phyloP scores from a whole-genome alignment of 2,113 vertebrate species.

The Syngnathus scovelli region DNA sequence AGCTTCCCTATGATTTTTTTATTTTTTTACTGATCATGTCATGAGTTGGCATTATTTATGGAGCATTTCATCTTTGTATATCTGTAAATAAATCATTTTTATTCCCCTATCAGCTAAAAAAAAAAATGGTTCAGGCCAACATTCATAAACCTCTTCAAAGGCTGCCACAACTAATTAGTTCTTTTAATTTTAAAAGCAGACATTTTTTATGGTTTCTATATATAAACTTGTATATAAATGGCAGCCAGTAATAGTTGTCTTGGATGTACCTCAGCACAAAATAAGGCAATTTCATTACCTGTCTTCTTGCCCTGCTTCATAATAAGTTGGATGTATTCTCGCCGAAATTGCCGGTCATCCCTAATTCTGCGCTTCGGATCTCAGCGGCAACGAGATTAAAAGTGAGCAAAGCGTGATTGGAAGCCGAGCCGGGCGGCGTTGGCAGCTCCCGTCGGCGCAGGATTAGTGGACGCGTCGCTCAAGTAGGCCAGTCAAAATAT shows the following conservation, averaged over 20 bases:
- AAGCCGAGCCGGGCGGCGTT: conserved; percentile 34
- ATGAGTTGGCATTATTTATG: no score
- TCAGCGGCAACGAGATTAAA: conserved; percentile 54
- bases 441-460: conserved; percentile 31
- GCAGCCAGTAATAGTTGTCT: not conserved
- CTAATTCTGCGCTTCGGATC: conserved; percentile 22
- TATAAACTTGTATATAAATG: no score
- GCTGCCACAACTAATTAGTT: no score
- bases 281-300: not conserved
- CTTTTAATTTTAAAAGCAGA: not conserved
- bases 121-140: no score
- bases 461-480: conserved; percentile 51
- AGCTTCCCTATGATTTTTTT: not conserved
- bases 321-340: conserved; percentile 9
- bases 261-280: conserved; percentile 1
- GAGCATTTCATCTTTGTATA: no score
- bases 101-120: no score
- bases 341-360: conserved; percentile 19
- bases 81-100: no score
- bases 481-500: conserved; percentile 60
- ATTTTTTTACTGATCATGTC: not conserved
- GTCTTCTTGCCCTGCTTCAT: not conserved
- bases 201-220: not conserved
- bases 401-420: conserved; percentile 27
- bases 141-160: no score